Evolutionary conservation across 1,140 invertebrate species (phyloP).

Genomic region (Belonocnema kinseyi): DNA sequence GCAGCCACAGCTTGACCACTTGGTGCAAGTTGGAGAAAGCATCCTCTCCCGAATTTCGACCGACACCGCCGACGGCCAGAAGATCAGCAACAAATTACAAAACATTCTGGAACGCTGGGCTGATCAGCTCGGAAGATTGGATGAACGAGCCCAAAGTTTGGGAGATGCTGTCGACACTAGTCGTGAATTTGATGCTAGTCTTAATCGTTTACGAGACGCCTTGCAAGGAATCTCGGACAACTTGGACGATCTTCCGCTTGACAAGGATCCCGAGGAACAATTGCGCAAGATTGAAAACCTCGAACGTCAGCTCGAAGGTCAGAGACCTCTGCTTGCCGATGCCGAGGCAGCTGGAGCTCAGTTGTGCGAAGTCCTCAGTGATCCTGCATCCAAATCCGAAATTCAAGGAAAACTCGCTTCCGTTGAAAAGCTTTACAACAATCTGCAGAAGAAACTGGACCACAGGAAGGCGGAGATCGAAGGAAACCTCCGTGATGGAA

Average conservation of each 20-base stretch:
- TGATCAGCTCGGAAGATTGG: conserved; percentile 85
- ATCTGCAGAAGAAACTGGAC: conserved; percentile 91
- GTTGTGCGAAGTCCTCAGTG: conserved; percentile 91
- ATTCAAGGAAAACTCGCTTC: conserved; percentile 91
- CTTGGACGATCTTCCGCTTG: conserved; percentile 87
- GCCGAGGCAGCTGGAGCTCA: conserved; percentile 91
- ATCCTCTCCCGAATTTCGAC: conserved; percentile 84
- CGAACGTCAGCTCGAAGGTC: conserved; percentile 91
- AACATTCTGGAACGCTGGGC: conserved; percentile 86
- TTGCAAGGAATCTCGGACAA: conserved; percentile 91
- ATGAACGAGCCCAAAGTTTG: conserved; percentile 88
- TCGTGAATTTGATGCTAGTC: conserved; percentile 91
- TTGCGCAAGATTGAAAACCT: conserved; percentile 90
- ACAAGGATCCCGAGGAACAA: conserved; percentile 91
- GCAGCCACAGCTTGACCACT: conserved; percentile 90
- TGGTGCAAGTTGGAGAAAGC: conserved; percentile 87
- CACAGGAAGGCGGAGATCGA: conserved; percentile 93
- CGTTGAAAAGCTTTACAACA: conserved; percentile 88
- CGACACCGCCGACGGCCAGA: conserved; percentile 84
- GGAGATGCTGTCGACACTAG: conserved; percentile 92
- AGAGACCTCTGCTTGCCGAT: conserved; percentile 90
- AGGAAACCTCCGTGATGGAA: conserved; percentile 86
- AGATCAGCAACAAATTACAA: conserved; percentile 81
- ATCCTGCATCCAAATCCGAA: conserved; percentile 91
- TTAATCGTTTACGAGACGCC: conserved; percentile 86